Percentiles rank a stretch among this genome's conserved stretches.
Conservation (phyloP, 1,140 invertebrate species). For the Nebria ingens region DNA sequence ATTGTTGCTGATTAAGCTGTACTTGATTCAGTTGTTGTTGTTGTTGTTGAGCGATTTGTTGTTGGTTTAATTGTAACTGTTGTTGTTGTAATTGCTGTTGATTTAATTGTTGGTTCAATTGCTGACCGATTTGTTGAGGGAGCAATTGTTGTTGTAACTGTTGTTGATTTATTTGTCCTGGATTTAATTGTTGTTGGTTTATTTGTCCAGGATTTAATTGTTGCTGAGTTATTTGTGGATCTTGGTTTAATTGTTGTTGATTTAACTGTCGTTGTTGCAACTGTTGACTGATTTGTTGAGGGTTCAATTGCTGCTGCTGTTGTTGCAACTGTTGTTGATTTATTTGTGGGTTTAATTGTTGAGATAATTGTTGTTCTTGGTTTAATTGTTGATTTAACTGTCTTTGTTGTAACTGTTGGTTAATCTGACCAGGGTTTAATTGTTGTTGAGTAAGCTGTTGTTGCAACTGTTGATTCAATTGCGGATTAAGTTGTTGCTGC, state of each 20-base stretch:
- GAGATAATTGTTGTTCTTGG: slow-evolving; percentile 22
- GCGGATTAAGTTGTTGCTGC: slow-evolving; percentile 28
- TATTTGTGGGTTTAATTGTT: slow-evolving; percentile 19
- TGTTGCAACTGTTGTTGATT: slow-evolving; percentile 17
- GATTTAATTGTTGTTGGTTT: slow-evolving; percentile 23
- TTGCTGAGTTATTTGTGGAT: slow-evolving; percentile 6
- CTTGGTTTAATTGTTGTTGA: not conserved
- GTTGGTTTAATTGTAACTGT: not conserved
- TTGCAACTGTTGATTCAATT: slow-evolving; percentile 28
- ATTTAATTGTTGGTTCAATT: not conserved
- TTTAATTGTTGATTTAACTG: slow-evolving; percentile 19
- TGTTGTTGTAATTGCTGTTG: slow-evolving; percentile 15
- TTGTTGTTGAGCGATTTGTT: slow-evolving; percentile 19
- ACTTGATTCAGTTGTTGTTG: slow-evolving; percentile 17
- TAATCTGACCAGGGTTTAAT: too few relatives aligned
- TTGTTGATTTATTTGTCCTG: slow-evolving; percentile 3
- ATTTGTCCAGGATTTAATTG: slow-evolving; percentile 19
- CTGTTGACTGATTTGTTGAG: slow-evolving; percentile 13
- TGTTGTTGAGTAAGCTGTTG: slow-evolving; percentile 30
- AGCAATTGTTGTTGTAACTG: slow-evolving; percentile 11
- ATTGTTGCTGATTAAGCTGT: slow-evolving; percentile 24
- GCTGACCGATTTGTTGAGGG: slow-evolving; percentile 14
- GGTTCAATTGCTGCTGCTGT: slow-evolving; percentile 15
- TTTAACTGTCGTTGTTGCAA: slow-evolving; percentile 1
- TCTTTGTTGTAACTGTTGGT: slow-evolving; percentile 25